Evolutionary conservation across 2,888 invertebrate genomes (phyloP).

Genomic region (Eupithecia dodoneata): DNA sequence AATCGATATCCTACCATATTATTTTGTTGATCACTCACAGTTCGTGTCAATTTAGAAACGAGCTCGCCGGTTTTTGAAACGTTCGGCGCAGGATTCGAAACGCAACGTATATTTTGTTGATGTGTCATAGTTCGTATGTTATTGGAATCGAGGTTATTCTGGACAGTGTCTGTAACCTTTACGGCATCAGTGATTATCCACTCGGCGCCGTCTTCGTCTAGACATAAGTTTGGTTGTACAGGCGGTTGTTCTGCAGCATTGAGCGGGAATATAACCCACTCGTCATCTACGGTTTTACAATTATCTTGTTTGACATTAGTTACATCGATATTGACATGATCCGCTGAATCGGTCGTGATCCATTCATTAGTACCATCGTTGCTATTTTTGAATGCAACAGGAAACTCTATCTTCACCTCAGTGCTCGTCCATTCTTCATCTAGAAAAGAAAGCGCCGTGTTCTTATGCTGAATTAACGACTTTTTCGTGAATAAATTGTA

Average conservation of each 20-base stretch:
- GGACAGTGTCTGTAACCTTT: not conserved
- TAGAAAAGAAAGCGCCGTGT: constrained; percentile 32
- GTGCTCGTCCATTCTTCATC: constrained; percentile 31
- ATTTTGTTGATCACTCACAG: not conserved
- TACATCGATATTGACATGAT: not conserved
- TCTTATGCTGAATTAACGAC: constrained; percentile 17
- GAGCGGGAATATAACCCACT: not conserved
- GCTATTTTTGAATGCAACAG: not conserved
- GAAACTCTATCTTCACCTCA: constrained; percentile 2
- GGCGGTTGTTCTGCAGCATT: not conserved
- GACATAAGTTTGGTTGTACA: not conserved
- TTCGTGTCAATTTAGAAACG: not conserved
- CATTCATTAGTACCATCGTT: constrained; percentile 20
- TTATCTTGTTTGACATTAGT: not conserved
- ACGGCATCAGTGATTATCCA: not conserved
- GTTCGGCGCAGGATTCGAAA: not conserved
- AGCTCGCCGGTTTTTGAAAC: not conserved
- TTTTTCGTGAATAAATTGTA: not conserved
- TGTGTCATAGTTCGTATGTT: not conserved
- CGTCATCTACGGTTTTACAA: not conserved
- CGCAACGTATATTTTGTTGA: not conserved
- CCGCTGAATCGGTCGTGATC: constrained; percentile 17
- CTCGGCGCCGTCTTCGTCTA: not conserved
- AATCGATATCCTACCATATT: not conserved
- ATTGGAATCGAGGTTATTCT: not conserved